Percentiles rank a stretch among this genome's conserved stretches.
These are phyloP conservation scores for Dysdera silvatica DNA, from an alignment of 1,140 invertebrate species.

Conservation along the genomic window DNA sequence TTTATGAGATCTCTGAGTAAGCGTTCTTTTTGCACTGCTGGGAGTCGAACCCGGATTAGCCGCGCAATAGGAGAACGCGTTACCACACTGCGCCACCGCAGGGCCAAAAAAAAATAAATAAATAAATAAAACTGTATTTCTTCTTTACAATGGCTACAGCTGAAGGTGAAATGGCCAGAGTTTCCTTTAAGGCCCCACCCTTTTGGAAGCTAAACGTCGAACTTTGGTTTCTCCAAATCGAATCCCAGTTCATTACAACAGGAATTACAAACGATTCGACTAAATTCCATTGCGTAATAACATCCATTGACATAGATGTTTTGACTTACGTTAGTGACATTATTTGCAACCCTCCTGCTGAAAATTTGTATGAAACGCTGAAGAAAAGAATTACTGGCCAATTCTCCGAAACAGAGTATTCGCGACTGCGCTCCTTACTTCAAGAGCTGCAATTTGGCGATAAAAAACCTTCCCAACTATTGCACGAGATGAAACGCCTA, in stretches of 20 bases:
- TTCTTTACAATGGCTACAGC: too few relatives aligned
- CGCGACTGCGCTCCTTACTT: neutral
- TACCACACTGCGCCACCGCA: too few relatives aligned
- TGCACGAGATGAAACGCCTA: neutral
- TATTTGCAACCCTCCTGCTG: neutral
- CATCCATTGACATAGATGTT: neutral
- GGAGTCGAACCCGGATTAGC: too few relatives aligned
- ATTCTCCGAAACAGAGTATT: neutral
- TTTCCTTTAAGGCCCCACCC: conserved; percentile 28
- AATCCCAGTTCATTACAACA: conserved; percentile 31
- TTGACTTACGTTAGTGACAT: neutral
- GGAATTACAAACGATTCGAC: conserved; percentile 23
- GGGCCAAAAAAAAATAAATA: too few relatives aligned
- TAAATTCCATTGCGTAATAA: conserved; percentile 25
- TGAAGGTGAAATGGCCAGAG: neutral
- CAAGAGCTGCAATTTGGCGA: neutral
- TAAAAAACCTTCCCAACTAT: neutral
- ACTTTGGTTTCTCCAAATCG: conserved; percentile 38
- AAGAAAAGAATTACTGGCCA: neutral
- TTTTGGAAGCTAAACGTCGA: conserved; percentile 34
- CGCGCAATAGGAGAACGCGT: too few relatives aligned
- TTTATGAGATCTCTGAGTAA: too few relatives aligned
- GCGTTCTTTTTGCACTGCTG: too few relatives aligned
- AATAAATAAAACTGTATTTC: too few relatives aligned
- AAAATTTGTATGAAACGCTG: neutral